These are phyloP conservation scores for Cossypha dichroa DNA, from an alignment of 2,797 vertebrate genomes.

Conservation along the genomic window DNA sequence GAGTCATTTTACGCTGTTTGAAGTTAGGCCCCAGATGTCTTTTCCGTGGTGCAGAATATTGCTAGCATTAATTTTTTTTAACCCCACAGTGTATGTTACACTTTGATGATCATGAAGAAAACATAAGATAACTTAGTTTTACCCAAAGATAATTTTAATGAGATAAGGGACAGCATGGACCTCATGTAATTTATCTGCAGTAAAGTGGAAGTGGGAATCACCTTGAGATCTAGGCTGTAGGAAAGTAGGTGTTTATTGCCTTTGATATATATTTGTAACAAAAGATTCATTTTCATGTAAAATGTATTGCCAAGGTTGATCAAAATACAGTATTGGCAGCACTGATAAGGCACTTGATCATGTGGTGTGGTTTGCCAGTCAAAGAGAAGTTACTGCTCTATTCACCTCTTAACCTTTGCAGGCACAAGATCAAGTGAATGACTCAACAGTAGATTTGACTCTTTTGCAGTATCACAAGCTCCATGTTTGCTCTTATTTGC, in stretches of 20 bases:
- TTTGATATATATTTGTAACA: background rate
- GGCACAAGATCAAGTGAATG: background rate
- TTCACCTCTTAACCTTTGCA: background rate
- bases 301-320: background rate
- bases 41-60: background rate
- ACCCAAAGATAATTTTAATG: constrained; percentile 2
- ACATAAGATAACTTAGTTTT: background rate
- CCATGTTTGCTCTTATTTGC: background rate
- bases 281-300: background rate
- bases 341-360: background rate
- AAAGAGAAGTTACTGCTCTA: background rate
- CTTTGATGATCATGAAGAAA: background rate
- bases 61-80: background rate
- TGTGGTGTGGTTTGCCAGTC: background rate
- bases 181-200: background rate
- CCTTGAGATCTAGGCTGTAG: background rate
- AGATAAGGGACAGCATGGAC: background rate
- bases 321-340: background rate
- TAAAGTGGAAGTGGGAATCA: background rate
- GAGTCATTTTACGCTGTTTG: background rate
- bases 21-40: background rate
- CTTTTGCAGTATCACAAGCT: background rate
- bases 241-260: background rate
- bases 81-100: background rate
- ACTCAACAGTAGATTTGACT: background rate